Percentiles rank a stretch among this genome's conserved stretches.
Conservation (phyloP, 2,113 vertebrate species). For the Galeopterus variegatus region DNA sequence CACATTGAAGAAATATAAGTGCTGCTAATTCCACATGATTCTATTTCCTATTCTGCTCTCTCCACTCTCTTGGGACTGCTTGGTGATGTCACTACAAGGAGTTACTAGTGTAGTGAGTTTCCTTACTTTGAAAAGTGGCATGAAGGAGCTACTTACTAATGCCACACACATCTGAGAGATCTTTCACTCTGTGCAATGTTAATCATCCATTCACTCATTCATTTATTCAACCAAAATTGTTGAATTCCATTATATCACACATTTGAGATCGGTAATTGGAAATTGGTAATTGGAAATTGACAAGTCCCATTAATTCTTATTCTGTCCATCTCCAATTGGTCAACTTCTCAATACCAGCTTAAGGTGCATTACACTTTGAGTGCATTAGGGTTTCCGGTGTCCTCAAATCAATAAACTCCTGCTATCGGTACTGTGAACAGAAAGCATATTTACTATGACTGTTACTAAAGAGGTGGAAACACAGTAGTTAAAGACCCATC, state of each 20-base stretch:
- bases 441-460: neutral
- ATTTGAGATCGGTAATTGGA: neutral
- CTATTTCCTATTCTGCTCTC: neutral
- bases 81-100: too few relatives aligned
- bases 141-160: neutral
- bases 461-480: neutral
- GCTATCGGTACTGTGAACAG: neutral
- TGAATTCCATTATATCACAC: neutral
- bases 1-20: neutral
- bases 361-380: neutral
- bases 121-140: neutral
- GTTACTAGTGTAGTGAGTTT: neutral
- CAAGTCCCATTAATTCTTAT: neutral
- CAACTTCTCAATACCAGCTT: neutral
- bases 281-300: neutral
- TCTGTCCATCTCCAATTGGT: too few relatives aligned
- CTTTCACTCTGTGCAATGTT: accelerated
- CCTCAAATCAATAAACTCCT: neutral
- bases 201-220: neutral
- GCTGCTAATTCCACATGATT: neutral
- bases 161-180: neutral
- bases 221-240: neutral
- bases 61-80: too few relatives aligned
- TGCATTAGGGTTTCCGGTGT: neutral
- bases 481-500: neutral